These are phyloP conservation scores for Agapostemon virescens DNA, from an alignment of 2,888 invertebrate species.

Conservation along the genomic window DNA sequence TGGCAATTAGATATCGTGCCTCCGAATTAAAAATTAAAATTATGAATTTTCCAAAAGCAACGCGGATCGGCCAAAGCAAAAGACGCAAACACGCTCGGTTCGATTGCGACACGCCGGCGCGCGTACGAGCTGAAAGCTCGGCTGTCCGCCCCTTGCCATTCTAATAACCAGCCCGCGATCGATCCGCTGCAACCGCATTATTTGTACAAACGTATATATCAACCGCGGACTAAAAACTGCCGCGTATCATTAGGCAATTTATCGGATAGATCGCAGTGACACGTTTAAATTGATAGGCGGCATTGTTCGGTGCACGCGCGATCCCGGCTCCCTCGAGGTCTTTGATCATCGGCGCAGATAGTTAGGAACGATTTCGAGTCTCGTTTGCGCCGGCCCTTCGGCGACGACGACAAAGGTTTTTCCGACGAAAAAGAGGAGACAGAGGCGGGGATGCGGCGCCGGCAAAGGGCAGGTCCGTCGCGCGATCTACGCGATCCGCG, in stretches of 20 bases:
- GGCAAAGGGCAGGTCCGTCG: constrained; percentile 28
- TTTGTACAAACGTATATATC: constrained; percentile 49
- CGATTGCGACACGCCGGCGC: neutral
- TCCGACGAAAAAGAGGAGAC: neutral
- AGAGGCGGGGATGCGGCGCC: neutral
- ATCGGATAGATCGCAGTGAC: constrained; percentile 60
- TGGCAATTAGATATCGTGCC: neutral
- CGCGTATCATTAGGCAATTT: constrained; percentile 56
- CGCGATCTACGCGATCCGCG: neutral
- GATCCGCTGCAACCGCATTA: constrained; percentile 34
- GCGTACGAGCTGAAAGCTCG: constrained; percentile 8
- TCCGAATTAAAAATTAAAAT: too few relatives aligned
- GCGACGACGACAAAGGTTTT: too few relatives aligned
- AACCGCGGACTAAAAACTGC: constrained; percentile 32
- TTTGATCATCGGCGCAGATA: constrained; percentile 39
- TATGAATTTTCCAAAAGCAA: too few relatives aligned
- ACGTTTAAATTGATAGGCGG: constrained; percentile 56
- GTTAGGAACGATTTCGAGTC: constrained; percentile 11
- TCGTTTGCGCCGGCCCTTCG: too few relatives aligned
- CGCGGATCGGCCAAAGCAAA: too few relatives aligned
- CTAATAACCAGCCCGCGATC: constrained; percentile 33
- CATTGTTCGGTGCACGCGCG: constrained; percentile 35
- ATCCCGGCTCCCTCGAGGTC: neutral
- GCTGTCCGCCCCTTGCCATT: constrained; percentile 26
- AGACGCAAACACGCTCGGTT: constrained; percentile 7